These are phyloP conservation scores for Planiliza haematocheilus DNA, from an alignment of 2,113 vertebrate species.

Conservation along the genomic window DNA sequence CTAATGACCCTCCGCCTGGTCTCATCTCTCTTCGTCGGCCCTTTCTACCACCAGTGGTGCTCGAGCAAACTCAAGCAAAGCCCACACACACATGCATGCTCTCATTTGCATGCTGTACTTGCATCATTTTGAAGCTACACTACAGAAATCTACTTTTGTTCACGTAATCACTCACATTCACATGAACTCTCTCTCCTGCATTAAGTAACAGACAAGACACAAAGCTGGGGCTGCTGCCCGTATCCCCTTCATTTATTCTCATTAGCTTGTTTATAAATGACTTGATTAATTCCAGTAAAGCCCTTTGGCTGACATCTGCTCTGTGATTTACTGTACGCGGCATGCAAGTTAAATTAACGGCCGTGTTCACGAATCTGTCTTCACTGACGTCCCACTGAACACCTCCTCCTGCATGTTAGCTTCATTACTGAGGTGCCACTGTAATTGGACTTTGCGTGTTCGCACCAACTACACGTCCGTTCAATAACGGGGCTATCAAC, in stretches of 20 bases:
- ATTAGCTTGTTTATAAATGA: slow-evolving; percentile 67
- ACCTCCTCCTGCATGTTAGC: slow-evolving; percentile 28
- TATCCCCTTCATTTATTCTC: slow-evolving; percentile 49
- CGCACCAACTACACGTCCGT: slow-evolving; percentile 22
- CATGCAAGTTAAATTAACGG: slow-evolving; percentile 50
- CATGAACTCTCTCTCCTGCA: slow-evolving; percentile 15
- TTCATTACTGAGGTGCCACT: slow-evolving; percentile 39
- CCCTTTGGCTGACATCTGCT: slow-evolving; percentile 49
- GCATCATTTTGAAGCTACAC: slow-evolving; percentile 17
- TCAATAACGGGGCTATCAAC: slow-evolving; percentile 17
- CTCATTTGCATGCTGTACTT: background rate
- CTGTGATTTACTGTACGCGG: slow-evolving; percentile 50
- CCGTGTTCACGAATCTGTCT: slow-evolving; percentile 61
- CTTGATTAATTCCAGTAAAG: slow-evolving; percentile 67
- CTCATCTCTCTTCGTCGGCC: slow-evolving; percentile 46
- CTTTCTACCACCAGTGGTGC: slow-evolving; percentile 41
- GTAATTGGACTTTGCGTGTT: slow-evolving; percentile 44
- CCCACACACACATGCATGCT: background rate
- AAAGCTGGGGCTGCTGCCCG: slow-evolving; percentile 34
- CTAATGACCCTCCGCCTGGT: slow-evolving; percentile 61
- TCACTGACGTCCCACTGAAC: slow-evolving; percentile 25
- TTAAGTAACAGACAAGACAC: slow-evolving; percentile 19
- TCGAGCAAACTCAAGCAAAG: slow-evolving; percentile 10
- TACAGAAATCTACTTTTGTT: slow-evolving; percentile 20
- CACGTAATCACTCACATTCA: slow-evolving; percentile 24